Conservation (phyloP, 2,888 invertebrate species). For the Drosophila anceps region DNA sequence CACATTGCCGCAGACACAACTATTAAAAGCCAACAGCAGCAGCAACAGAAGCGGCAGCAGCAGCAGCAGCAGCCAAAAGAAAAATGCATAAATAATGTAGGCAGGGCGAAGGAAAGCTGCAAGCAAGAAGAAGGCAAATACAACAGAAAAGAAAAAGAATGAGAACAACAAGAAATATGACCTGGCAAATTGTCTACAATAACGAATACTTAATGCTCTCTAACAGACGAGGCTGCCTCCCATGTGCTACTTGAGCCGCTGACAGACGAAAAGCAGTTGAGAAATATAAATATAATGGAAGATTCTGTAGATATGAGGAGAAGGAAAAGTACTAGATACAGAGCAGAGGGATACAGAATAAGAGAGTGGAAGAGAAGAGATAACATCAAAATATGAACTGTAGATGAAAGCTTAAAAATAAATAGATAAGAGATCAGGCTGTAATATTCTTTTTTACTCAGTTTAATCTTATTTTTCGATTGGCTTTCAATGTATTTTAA, state of each 20-base stretch:
- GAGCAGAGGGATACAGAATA: no score
- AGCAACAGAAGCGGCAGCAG: conserved; percentile 11
- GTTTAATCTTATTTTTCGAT: not conserved
- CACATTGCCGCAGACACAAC: conserved; percentile 64
- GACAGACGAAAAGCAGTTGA: not conserved
- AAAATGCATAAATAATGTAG: conserved; percentile 78
- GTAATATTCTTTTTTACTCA: no score
- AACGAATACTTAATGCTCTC: conserved; percentile 49
- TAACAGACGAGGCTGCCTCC: not conserved
- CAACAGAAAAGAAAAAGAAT: conserved; percentile 2
- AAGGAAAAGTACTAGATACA: no score
- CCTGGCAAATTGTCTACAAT: conserved; percentile 25
- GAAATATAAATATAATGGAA: conserved; percentile 1
- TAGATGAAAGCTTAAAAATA: not conserved
- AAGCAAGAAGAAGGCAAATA: conserved; percentile 19
- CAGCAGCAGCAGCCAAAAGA: conserved; percentile 45
- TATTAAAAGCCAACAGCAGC: conserved; percentile 68
- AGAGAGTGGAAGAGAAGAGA: no score
- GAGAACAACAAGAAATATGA: conserved; percentile 45
- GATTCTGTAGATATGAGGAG: not conserved
- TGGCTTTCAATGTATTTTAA: not conserved
- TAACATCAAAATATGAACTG: not conserved
- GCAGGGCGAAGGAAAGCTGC: conserved; percentile 49
- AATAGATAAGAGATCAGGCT: no score
- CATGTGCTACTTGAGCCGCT: not conserved